These are phyloP conservation scores for Philotrypesis tridentata DNA, from an alignment of 1,140 invertebrate species.

Conservation along the genomic window DNA sequence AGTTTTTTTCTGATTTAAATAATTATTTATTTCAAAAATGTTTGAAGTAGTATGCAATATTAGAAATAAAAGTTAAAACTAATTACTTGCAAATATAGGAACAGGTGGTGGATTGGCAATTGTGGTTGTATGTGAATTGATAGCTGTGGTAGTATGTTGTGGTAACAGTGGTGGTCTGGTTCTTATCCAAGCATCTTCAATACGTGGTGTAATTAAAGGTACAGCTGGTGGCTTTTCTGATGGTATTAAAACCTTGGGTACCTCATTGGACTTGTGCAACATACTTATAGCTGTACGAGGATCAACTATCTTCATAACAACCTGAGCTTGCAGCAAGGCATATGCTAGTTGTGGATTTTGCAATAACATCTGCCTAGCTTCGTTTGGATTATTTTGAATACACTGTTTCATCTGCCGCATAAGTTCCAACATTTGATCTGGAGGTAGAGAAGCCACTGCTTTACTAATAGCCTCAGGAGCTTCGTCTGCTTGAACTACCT, in stretches of 20 bases:
- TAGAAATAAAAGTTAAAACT: neutral
- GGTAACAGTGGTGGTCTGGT: slow-evolving; percentile 57
- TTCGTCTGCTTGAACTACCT: slow-evolving; percentile 90
- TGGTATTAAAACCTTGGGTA: slow-evolving; percentile 80
- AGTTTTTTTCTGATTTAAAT: too few species aligned
- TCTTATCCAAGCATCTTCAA: slow-evolving; percentile 68
- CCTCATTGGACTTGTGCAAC: slow-evolving; percentile 90
- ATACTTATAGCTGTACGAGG: slow-evolving; percentile 94
- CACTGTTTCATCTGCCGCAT: slow-evolving; percentile 99
- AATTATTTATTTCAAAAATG: too few species aligned
- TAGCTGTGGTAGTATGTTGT: too few species aligned
- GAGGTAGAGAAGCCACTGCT: slow-evolving; percentile 96
- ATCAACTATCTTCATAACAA: slow-evolving; percentile 99
- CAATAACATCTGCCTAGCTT: slow-evolving; percentile 95
- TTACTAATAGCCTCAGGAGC: slow-evolving; percentile 97
- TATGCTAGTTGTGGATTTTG: slow-evolving; percentile 99
- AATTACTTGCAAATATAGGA: slow-evolving; percentile 68
- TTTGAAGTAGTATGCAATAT: too few species aligned
- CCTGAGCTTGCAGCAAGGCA: slow-evolving; percentile 95
- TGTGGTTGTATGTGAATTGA: too few species aligned
- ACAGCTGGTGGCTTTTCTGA: slow-evolving; percentile 75
- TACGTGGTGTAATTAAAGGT: slow-evolving; percentile 58
- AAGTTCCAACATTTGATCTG: slow-evolving; percentile 99
- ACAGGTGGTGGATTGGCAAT: slow-evolving; percentile 62
- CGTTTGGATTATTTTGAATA: slow-evolving; percentile 89